Evolutionary conservation across 2,888 invertebrate species (phyloP).

Genomic region (Drosophila borborema): DNA sequence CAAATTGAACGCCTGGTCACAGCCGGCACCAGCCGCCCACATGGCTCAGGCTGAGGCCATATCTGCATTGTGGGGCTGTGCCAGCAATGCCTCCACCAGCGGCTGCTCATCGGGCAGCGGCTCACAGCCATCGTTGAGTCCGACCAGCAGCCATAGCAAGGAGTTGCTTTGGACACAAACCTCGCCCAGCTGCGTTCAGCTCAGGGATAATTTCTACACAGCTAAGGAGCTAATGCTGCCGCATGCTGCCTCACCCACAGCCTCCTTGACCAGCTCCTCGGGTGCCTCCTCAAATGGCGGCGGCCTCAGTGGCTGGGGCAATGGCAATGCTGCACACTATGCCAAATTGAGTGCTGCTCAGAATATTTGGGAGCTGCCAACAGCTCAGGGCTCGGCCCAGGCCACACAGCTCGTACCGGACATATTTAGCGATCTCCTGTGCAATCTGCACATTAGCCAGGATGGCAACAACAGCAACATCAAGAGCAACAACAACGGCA

Average conservation of each 20-base stretch:
- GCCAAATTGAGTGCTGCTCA: constrained; percentile 74
- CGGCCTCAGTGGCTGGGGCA: constrained; percentile 38
- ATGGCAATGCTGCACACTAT: constrained; percentile 54
- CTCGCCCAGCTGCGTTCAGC: constrained; percentile 75
- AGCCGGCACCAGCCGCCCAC: constrained; percentile 23
- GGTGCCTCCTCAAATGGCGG: constrained; percentile 65
- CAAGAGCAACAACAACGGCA: constrained; percentile 15
- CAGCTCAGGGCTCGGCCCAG: constrained; percentile 32
- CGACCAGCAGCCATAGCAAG: constrained; percentile 84
- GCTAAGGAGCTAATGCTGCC: constrained; percentile 51
- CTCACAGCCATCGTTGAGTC: constrained; percentile 83
- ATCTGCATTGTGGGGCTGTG: constrained; percentile 83
- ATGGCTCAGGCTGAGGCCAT: constrained; percentile 71
- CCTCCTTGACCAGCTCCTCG: constrained; percentile 74
- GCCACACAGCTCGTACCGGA: constrained; percentile 56
- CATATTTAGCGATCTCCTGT: constrained; percentile 84
- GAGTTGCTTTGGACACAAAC: constrained; percentile 84
- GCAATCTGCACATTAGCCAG: constrained; percentile 73
- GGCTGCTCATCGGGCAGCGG: constrained; percentile 81
- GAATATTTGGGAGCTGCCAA: constrained; percentile 82
- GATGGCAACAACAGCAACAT: constrained; percentile 31
- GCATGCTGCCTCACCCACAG: constrained; percentile 78
- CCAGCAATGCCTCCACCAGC: constrained; percentile 75
- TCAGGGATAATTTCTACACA: constrained; percentile 61
- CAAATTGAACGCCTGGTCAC: constrained; percentile 51